Base-by-base conservation (phyloP, 2,888 invertebrate genomes). In the Nomada flava region DNA sequence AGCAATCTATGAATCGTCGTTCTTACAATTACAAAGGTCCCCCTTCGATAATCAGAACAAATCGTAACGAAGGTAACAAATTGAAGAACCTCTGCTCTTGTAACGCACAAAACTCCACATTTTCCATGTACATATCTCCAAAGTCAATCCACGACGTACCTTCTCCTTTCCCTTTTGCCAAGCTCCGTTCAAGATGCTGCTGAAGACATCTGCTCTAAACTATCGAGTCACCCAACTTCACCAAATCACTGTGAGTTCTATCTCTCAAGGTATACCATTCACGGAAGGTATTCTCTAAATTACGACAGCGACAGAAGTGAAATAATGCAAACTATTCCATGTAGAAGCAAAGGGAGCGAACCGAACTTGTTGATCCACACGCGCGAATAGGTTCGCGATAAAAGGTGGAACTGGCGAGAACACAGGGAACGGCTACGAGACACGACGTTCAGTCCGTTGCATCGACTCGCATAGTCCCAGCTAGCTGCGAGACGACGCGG, bases 401-500 rank as follows among this genome's bases (percentile, higher is more conserved):
- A 15, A 23, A 53, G n/a, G 18, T 20, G 2, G 44, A 29, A 71
- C 52, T 15, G n/a, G 23, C 44, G 15, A 59, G 20, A 29, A 57
- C 44, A 59, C 13, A 57, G 20, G 36, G 15, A 52, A 65, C 29
- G n/a, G 36, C 5, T 65, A 68, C 18, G 20, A 59, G 60, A 60
- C 5, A 18, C 50, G 47, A 50, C 53, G 59, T 64, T 86, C 69
- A 64, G 65, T 59, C 44, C 10, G 75, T 75, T 70, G 82, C 69
- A 75, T 65, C 71, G 76, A 18, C 23, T 67, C 68, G 76, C 84
- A 80, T 70, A 55, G 36, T 29, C 63, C 18, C 10, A 70, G 55
- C 23, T 75, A 20, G 42, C 59, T 64, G 69, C 64, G 50, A 78
- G 57, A 57, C 67, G 83, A 78, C 63, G 77, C 81, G 76, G 59